These are phyloP conservation scores for Tenodera sinensis DNA, from an alignment of 2,888 invertebrate species.

Conservation along the genomic window DNA sequence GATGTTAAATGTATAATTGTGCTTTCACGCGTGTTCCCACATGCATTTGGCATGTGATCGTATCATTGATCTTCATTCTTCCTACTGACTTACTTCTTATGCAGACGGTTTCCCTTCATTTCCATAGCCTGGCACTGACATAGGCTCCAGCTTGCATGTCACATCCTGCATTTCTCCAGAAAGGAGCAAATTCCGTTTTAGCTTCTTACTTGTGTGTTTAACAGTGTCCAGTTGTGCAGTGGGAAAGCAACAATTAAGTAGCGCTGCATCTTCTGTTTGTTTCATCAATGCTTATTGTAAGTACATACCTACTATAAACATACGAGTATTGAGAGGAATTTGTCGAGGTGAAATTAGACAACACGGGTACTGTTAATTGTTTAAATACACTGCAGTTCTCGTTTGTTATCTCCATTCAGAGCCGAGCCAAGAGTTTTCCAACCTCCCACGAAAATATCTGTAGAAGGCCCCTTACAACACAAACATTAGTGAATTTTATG, in stretches of 20 bases:
- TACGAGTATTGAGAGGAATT: too few species aligned
- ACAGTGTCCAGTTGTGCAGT: neutral
- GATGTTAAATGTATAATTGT: neutral
- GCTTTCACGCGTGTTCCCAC: constrained; percentile 34
- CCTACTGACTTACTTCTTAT: neutral
- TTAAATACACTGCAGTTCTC: too few species aligned
- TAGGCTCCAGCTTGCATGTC: neutral
- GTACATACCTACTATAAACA: too few species aligned
- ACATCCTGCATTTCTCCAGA: neutral
- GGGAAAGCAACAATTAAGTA: neutral
- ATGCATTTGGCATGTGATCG: neutral
- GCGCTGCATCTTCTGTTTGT: neutral
- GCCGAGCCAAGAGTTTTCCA: too few species aligned
- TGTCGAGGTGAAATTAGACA: too few species aligned
- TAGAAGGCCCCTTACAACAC: too few species aligned
- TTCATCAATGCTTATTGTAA: neutral
- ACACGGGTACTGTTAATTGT: too few species aligned
- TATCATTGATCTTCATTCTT: neutral
- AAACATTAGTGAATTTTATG: too few species aligned
- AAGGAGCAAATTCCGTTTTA: neutral
- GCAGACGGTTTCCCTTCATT: neutral
- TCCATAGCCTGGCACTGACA: neutral
- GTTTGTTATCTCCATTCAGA: too few species aligned
- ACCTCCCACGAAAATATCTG: too few species aligned
- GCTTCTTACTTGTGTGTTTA: neutral